phyloP scores from a whole-genome alignment of 2,888 invertebrate species.

The Mylabris sibirica region DNA sequence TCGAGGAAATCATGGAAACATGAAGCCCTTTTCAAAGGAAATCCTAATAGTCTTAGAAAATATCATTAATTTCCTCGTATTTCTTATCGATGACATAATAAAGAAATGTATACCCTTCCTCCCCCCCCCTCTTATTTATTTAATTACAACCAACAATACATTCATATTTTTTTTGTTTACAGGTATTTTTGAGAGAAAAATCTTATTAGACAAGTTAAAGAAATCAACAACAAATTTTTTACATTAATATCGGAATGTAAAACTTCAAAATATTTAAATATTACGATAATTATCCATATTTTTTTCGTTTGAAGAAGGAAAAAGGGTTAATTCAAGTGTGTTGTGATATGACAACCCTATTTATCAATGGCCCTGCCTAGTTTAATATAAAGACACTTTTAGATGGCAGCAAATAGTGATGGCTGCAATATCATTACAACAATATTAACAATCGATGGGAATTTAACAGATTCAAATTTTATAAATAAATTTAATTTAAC shows the following conservation, averaged over 20 bases:
- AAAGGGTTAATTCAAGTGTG: conserved; percentile 30
- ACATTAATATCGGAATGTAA: conserved; percentile 1
- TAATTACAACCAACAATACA: conserved; percentile 20
- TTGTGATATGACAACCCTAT: conserved; percentile 21
- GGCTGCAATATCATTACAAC: conserved; percentile 72
- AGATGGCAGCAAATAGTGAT: conserved; percentile 88
- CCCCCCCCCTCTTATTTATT: conserved; percentile 9
- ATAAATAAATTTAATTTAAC: conserved; percentile 80
- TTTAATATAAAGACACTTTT: conserved; percentile 36
- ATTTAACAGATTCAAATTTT: conserved; percentile 87
- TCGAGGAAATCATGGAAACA: not conserved
- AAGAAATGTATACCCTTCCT: not conserved
- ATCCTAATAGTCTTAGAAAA: not conserved
- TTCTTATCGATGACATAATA: conserved; percentile 5
- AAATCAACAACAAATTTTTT: not conserved
- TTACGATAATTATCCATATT: not conserved
- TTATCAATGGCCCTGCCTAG: conserved; percentile 27
- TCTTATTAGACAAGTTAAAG: not conserved
- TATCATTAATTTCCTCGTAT: not conserved
- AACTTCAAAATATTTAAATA: not conserved
- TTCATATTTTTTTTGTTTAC: conserved; percentile 16
- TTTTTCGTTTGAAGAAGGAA: not conserved
- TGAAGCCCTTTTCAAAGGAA: not conserved
- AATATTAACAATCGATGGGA: conserved; percentile 92
- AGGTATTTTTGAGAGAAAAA: conserved; percentile 7